A percentile compares a stretch with the other conserved stretches of the same genome.
Conservation (phyloP, 2,888 invertebrate genomes). For the Nowickia ferox region DNA sequence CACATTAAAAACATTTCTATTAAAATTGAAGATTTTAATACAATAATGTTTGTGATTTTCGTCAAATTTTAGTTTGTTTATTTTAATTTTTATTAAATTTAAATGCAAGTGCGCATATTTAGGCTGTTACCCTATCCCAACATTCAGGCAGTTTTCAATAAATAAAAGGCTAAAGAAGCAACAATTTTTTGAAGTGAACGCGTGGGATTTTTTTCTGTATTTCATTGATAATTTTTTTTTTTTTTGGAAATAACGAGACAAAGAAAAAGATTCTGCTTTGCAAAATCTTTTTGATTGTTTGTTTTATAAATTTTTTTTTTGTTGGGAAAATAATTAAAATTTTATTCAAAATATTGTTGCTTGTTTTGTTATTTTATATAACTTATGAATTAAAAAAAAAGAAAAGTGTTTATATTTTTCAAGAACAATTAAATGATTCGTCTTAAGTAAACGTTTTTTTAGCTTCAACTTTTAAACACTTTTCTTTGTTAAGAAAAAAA, state of each 20-base stretch:
- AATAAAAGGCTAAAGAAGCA: slow-evolving; percentile 75
- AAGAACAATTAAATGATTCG: slow-evolving; percentile 48
- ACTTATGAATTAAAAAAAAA: slow-evolving; percentile 62
- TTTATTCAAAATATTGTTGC: slow-evolving; percentile 81
- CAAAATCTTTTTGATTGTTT: slow-evolving; percentile 82
- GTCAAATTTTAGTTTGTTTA: slow-evolving; percentile 41
- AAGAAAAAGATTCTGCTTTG: slow-evolving; percentile 82
- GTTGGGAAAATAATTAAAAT: too few species aligned
- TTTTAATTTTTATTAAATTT: slow-evolving; percentile 50
- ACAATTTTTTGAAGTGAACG: slow-evolving; percentile 79
- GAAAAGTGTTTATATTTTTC: slow-evolving; percentile 49
- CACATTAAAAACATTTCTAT: slow-evolving; percentile 41
- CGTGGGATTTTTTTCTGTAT: slow-evolving; percentile 49
- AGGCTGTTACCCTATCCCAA: slow-evolving; percentile 99
- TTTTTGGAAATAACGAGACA: slow-evolving; percentile 73
- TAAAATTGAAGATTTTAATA: slow-evolving; percentile 57
- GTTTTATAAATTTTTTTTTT: slow-evolving; percentile 23
- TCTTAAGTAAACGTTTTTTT: slow-evolving; percentile 33
- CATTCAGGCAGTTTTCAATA: slow-evolving; percentile 93
- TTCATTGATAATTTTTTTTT: slow-evolving; percentile 18
- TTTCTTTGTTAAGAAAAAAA: slow-evolving; percentile 58
- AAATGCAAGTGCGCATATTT: slow-evolving; percentile 83
- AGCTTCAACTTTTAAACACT: slow-evolving; percentile 61
- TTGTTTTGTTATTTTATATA: slow-evolving; percentile 73
- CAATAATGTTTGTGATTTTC: slow-evolving; percentile 44